Percentiles rank a stretch among this genome's conserved stretches.
These are phyloP conservation scores for Botrylloides violaceus DNA, from an alignment of 23 tunicate genomes.

Conservation along the genomic window DNA sequence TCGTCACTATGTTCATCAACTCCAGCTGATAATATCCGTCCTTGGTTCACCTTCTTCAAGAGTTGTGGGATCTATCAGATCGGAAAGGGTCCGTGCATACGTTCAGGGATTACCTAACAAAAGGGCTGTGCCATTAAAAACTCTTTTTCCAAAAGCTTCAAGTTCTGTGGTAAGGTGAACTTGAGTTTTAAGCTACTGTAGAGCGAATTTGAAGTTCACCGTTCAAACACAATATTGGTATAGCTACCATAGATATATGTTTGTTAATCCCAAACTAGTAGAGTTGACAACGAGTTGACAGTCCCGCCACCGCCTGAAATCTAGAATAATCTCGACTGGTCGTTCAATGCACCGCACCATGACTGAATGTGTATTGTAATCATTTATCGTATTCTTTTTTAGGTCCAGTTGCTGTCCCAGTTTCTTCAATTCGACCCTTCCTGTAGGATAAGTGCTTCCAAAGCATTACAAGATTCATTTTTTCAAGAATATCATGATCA, in stretches of 20 bases:
- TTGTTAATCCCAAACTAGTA: too few species aligned
- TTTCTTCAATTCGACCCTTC: constrained; percentile 76
- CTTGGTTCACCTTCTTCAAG: constrained; percentile 72
- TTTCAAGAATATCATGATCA: constrained; percentile 70
- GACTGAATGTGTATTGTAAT: too few species aligned
- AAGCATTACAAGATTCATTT: constrained; percentile 42
- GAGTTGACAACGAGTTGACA: too few species aligned
- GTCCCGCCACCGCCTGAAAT: too few species aligned
- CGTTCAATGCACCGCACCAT: too few species aligned
- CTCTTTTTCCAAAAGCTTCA: constrained; percentile 78
- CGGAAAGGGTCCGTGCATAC: constrained; percentile 64
- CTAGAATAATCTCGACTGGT: too few species aligned
- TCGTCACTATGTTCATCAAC: constrained; percentile 72
- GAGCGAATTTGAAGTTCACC: too few species aligned
- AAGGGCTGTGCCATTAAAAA: constrained; percentile 46
- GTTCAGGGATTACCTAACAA: constrained; percentile 53
- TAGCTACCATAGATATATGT: too few species aligned
- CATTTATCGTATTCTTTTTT: too few species aligned
- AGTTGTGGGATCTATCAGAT: constrained; percentile 51
- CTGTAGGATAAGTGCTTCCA: constrained; percentile 44
- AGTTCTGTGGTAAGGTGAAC: constrained; percentile 42
- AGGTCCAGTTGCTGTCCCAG: constrained; percentile 53
- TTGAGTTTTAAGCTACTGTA: too few species aligned
- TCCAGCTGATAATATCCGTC: constrained; percentile 75
- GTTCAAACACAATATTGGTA: too few species aligned